Evolutionary conservation across 2,888 invertebrate genomes (phyloP).

Genomic region (Uropetala carovei): DNA sequence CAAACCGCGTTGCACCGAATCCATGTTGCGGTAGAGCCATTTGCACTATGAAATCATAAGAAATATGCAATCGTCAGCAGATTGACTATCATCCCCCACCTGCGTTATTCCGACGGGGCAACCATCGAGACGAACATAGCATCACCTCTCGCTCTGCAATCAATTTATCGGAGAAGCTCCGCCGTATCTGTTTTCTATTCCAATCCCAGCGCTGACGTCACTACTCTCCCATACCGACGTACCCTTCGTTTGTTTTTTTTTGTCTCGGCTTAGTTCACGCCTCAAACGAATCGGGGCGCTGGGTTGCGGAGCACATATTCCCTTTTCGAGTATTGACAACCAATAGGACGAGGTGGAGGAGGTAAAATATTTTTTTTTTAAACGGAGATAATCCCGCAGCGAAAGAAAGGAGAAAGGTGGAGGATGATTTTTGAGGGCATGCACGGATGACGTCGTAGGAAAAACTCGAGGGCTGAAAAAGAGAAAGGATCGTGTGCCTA

Average conservation of each 20-base stretch:
- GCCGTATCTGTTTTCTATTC: background rate
- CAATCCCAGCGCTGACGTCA: background rate
- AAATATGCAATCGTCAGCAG: too few relatives aligned
- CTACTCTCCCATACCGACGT: background rate
- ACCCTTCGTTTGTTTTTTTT: background rate
- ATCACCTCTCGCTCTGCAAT: background rate
- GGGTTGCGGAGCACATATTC: background rate
- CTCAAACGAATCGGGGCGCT: background rate
- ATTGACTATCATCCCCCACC: too few relatives aligned
- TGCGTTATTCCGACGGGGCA: too few relatives aligned
- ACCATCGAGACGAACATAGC: background rate
- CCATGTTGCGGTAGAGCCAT: too few relatives aligned
- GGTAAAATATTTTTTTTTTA: background rate
- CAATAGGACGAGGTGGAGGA: background rate
- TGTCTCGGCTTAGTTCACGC: background rate
- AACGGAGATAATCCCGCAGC: background rate
- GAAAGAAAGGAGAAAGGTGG: background rate
- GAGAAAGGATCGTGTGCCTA: too few relatives aligned
- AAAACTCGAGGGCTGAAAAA: too few relatives aligned
- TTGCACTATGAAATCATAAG: too few relatives aligned
- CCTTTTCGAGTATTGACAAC: background rate
- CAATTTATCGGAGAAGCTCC: conserved; percentile 7
- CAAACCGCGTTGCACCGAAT: too few relatives aligned
- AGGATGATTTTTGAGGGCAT: too few relatives aligned
- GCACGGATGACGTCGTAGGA: too few relatives aligned